Base-by-base conservation (phyloP, 1,140 invertebrate species). In the Drosophila lini region DNA sequence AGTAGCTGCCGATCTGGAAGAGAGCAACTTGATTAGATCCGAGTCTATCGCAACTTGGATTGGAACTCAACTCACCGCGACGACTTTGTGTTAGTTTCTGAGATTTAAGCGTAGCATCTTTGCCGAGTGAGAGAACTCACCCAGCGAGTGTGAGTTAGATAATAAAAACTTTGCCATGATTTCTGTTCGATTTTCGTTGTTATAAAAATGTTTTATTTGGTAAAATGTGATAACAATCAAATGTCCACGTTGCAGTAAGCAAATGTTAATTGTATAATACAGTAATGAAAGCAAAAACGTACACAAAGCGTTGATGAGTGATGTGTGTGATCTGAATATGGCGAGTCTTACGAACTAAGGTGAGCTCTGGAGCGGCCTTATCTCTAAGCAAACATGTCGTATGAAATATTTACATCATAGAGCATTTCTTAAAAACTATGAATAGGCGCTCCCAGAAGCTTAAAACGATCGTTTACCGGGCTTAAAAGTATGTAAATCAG, bases 1-100 rank as follows among this genome's bases (percentile, higher is more conserved):
- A 95, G 81, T 97, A 97, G 48, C 95, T 96, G 4, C 94, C 94
- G 53, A 95, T 94, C 93, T 96, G 94, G 22, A 81, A 81, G 40
- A 59, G 36, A 68, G 28, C 15, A 22, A 36, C 8, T 16, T 13
- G 9, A 68, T 78, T 67, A 89, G 77, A 56, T 36, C 41, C 47
- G 41, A 52, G 47, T 13, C 42, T 52, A 40, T 38, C 16, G 48
- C 42, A 11, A 34, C 13, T 47, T 38, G 52, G 36, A 45, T 8
- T 57, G 76, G 65, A 78, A 80, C 80, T 79, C 74, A 84, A 89
- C 84, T 89, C 84, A 89, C 84, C 85, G 47, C 80, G 83, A 89
- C 84, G 81, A 89, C 85, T 89, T 89, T 89, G 84, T 89, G 84
- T 89, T 89, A 89, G 84, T 89, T 73, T 89, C 81, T 90, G 86